These are phyloP conservation scores for Halictus rubicundus DNA, from an alignment of 1,140 invertebrate genomes.

Conservation along the genomic window DNA sequence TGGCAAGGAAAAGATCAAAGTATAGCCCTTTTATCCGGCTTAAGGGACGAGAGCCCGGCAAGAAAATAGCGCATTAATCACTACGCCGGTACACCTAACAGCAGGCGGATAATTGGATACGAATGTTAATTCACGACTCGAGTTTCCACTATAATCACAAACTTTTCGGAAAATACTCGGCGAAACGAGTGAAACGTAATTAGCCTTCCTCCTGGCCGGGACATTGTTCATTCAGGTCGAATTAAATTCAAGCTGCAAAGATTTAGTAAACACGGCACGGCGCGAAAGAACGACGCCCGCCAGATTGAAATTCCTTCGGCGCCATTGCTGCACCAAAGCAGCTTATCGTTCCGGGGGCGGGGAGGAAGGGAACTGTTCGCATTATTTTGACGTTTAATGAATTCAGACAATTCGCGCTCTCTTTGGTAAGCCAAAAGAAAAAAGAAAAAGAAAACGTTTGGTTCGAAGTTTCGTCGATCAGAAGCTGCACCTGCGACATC, in stretches of 20 bases:
- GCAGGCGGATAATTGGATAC: neutral
- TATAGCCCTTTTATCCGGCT: too few species aligned
- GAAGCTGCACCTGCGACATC: neutral
- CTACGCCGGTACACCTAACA: neutral
- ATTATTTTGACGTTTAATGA: neutral
- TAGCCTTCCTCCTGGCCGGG: neutral
- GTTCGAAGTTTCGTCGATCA: neutral
- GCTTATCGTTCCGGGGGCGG: neutral
- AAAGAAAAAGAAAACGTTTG: too few species aligned
- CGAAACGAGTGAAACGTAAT: neutral
- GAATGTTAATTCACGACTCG: neutral
- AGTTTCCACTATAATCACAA: neutral
- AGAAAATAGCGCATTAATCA: too few species aligned
- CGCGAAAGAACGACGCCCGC: neutral
- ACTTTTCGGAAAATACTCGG: neutral
- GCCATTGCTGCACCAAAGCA: neutral
- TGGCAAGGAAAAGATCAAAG: too few species aligned
- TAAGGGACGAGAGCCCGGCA: too few species aligned
- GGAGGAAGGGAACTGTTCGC: neutral
- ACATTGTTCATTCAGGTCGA: neutral
- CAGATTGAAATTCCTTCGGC: neutral
- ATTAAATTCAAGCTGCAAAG: neutral
- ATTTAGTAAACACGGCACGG: neutral
- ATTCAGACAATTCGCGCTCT: neutral
- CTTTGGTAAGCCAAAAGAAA: too few species aligned